These are phyloP conservation scores for Acarapis woodi DNA, from an alignment of 1,140 invertebrate species.

Conservation along the genomic window DNA sequence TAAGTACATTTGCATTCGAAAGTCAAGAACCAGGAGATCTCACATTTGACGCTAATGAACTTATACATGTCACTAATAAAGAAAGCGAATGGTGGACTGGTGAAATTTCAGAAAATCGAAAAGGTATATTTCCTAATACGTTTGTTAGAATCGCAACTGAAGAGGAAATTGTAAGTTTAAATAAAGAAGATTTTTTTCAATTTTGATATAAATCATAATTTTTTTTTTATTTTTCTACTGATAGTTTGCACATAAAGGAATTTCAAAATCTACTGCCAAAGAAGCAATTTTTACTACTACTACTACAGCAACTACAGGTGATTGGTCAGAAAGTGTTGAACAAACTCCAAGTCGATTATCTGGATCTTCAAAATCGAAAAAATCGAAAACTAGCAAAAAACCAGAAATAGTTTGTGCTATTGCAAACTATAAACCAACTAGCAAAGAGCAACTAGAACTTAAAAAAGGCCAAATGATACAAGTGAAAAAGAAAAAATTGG, in stretches of 20 bases:
- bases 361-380: neutral
- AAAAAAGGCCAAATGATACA: slow-evolving; percentile 77
- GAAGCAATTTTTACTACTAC: neutral
- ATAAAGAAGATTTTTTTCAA: no score
- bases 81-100: slow-evolving; percentile 98
- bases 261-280: no score
- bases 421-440: slow-evolving; percentile 56
- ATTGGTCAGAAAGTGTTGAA: neutral
- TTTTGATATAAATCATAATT: no score
- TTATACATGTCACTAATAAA: slow-evolving; percentile 51
- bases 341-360: neutral
- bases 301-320: no score
- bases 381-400: slow-evolving; percentile 25
- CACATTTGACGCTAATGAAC: slow-evolving; percentile 61
- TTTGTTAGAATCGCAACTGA: neutral
- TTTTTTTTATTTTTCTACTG: no score
- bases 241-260: no score
- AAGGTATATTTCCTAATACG: slow-evolving; percentile 59
- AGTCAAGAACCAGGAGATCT: slow-evolving; percentile 71
- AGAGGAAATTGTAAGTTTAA: slow-evolving; percentile 8
- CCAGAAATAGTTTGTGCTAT: slow-evolving; percentile 64
- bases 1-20: slow-evolving; percentile 19
- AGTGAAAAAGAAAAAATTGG: slow-evolving; percentile 77
- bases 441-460: slow-evolving; percentile 59
- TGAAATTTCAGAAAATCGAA: slow-evolving; percentile 27